Conservation (phyloP, 2,888 invertebrate genomes). For the Mythimna impura region DNA sequence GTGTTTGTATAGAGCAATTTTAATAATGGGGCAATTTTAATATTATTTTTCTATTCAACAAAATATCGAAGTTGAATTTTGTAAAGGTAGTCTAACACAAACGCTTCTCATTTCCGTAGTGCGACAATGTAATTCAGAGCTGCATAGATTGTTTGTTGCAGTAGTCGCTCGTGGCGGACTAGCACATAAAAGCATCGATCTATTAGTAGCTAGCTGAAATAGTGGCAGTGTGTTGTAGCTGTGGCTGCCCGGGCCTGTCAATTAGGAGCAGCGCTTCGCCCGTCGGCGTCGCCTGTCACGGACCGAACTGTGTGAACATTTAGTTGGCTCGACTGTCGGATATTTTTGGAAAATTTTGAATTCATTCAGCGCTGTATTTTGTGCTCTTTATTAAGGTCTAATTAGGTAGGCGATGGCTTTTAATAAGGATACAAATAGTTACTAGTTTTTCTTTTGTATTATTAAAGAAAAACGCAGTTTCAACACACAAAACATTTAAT, state of each 20-base stretch:
- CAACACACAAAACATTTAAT: not conserved
- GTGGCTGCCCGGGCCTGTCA: slow-evolving; percentile 70
- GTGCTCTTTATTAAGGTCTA: slow-evolving; percentile 13
- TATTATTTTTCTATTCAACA: slow-evolving; percentile 37
- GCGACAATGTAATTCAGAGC: slow-evolving; percentile 25
- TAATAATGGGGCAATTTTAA: slow-evolving; percentile 21
- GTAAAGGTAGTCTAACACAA: slow-evolving; percentile 21
- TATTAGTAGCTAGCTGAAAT: slow-evolving; percentile 66
- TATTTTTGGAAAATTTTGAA: slow-evolving; percentile 57
- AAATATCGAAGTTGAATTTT: slow-evolving; percentile 20
- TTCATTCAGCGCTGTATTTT: slow-evolving; percentile 23
- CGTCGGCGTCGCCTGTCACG: slow-evolving; percentile 60
- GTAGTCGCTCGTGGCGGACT: slow-evolving; percentile 22
- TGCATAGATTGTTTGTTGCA: slow-evolving; percentile 30
- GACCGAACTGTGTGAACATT: slow-evolving; percentile 54
- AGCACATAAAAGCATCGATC: slow-evolving; percentile 61
- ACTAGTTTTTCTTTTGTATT: not conserved
- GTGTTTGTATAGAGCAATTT: slow-evolving; percentile 48
- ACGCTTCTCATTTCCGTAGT: slow-evolving; percentile 16
- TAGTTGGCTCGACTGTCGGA: slow-evolving; percentile 46
- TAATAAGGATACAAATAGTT: not conserved
- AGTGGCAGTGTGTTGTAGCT: slow-evolving; percentile 61
- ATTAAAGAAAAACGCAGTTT: too few species aligned
- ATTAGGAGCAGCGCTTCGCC: slow-evolving; percentile 69
- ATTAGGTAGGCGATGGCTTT: not conserved